These are phyloP conservation scores for Siderastrea radians DNA, from an alignment of 92 coral and sea anemone species.

Conservation along the genomic window DNA sequence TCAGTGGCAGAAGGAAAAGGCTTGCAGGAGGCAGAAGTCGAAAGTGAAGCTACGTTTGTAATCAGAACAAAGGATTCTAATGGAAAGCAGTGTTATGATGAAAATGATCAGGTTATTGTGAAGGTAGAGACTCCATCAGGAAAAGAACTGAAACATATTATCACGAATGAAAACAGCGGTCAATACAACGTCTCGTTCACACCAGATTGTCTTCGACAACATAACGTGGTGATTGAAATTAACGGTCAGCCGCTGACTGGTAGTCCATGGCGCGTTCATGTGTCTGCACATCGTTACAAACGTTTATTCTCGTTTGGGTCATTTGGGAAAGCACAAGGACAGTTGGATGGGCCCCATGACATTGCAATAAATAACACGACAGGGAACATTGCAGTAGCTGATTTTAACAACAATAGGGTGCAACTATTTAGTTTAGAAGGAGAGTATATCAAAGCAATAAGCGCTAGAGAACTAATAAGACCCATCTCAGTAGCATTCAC, in stretches of 20 bases:
- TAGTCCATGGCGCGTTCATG: slow-evolving; percentile 56
- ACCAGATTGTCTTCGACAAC: slow-evolving; percentile 53
- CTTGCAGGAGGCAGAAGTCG: slow-evolving; percentile 24
- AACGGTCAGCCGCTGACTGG: slow-evolving; percentile 59
- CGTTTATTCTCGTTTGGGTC: background rate
- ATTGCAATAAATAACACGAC: background rate
- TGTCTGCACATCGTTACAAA: slow-evolving; percentile 29
- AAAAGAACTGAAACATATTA: background rate
- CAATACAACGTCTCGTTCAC: slow-evolving; percentile 44
- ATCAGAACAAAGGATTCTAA: slow-evolving; percentile 46
- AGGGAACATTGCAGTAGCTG: slow-evolving; percentile 1
- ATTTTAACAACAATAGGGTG: background rate
- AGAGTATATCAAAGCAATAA: background rate
- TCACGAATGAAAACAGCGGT: slow-evolving; percentile 53
- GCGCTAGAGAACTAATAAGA: background rate
- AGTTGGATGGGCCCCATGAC: background rate
- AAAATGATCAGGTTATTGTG: slow-evolving; percentile 52
- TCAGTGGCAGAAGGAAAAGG: slow-evolving; percentile 62
- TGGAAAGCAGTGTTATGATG: slow-evolving; percentile 65
- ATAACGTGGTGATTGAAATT: slow-evolving; percentile 44
- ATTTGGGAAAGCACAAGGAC: background rate
- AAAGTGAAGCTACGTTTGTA: slow-evolving; percentile 27
- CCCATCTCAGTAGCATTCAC: slow-evolving; percentile 14
- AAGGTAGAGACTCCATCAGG: slow-evolving; percentile 34
- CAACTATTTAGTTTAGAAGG: background rate